phyloP scores from a whole-genome alignment of 2,113 vertebrate species.

The Collichthys lucidus region DNA sequence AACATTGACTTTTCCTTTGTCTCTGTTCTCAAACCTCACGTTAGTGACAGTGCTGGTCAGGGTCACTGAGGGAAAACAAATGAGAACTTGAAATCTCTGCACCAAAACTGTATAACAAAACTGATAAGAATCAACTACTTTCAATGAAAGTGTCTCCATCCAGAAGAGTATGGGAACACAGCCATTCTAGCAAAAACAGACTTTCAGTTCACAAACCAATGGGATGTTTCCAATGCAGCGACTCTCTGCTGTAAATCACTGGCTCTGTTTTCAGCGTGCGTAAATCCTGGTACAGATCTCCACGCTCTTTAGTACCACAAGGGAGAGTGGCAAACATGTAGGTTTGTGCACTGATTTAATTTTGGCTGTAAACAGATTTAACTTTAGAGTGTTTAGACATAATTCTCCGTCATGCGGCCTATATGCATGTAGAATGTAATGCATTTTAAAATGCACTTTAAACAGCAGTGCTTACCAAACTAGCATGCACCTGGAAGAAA shows the following conservation, averaged over 20 bases:
- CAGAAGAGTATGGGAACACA: neutral
- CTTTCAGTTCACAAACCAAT: slow-evolving; percentile 28
- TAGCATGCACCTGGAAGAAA: neutral
- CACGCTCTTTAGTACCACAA: slow-evolving; percentile 9
- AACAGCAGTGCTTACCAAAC: neutral
- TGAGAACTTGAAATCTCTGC: slow-evolving; percentile 5
- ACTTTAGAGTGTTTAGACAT: neutral
- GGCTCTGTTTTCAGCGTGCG: neutral
- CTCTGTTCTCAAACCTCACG: slow-evolving; percentile 12
- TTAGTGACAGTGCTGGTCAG: neutral
- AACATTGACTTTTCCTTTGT: slow-evolving; percentile 40
- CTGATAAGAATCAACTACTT: neutral
- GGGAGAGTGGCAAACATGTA: neutral
- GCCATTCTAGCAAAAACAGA: neutral
- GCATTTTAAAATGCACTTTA: neutral
- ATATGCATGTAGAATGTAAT: neutral
- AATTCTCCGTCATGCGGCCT: neutral
- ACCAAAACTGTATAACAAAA: neutral
- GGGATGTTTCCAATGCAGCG: slow-evolving; percentile 34
- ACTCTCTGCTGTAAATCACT: slow-evolving; percentile 30
- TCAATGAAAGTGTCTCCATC: neutral
- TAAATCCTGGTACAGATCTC: slow-evolving; percentile 2
- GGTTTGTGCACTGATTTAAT: neutral
- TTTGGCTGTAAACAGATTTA: neutral
- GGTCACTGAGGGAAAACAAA: neutral